Percentiles rank a stretch among this genome's conserved stretches.
These are phyloP conservation scores for Xiphophorus couchianus DNA, from an alignment of 2,113 vertebrate genomes.

Conservation along the genomic window DNA sequence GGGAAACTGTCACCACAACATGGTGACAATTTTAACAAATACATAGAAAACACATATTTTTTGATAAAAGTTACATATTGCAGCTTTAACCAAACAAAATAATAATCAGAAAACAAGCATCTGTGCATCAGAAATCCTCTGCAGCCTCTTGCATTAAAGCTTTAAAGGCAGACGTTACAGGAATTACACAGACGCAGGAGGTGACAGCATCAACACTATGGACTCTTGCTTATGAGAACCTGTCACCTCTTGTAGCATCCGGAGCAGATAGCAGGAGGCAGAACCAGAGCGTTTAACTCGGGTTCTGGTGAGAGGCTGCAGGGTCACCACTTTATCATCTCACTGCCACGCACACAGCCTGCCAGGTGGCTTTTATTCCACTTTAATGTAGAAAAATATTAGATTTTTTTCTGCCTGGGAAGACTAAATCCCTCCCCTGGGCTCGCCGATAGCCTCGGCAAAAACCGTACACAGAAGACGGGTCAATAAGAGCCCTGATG, in stretches of 20 bases:
- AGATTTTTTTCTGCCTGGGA: slow-evolving; percentile 66
- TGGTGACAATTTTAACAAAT: no score
- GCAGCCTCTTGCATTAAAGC: not conserved
- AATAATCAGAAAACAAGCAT: not conserved
- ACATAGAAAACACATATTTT: no score
- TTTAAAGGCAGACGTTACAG: slow-evolving; percentile 29
- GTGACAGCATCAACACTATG: slow-evolving; percentile 42
- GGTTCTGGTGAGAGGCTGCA: slow-evolving; percentile 53
- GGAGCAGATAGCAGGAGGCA: slow-evolving; percentile 60
- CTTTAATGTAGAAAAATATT: slow-evolving; percentile 77
- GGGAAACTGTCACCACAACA: no score
- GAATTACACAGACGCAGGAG: slow-evolving; percentile 22
- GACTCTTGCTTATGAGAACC: slow-evolving; percentile 56
- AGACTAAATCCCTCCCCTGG: slow-evolving; percentile 73
- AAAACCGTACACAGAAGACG: slow-evolving; percentile 57
- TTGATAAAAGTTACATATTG: no score
- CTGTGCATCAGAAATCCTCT: not conserved
- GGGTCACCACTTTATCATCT: slow-evolving; percentile 71
- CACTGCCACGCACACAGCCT: slow-evolving; percentile 36
- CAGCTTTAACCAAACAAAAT: not conserved
- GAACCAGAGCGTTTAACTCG: slow-evolving; percentile 60
- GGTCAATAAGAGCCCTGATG: slow-evolving; percentile 72
- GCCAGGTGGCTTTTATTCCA: slow-evolving; percentile 72
- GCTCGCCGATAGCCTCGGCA: slow-evolving; percentile 55
- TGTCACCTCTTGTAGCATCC: slow-evolving; percentile 55